Evolutionary conservation across 1,140 invertebrate genomes (phyloP).

Genomic region (Drusus annulatus): DNA sequence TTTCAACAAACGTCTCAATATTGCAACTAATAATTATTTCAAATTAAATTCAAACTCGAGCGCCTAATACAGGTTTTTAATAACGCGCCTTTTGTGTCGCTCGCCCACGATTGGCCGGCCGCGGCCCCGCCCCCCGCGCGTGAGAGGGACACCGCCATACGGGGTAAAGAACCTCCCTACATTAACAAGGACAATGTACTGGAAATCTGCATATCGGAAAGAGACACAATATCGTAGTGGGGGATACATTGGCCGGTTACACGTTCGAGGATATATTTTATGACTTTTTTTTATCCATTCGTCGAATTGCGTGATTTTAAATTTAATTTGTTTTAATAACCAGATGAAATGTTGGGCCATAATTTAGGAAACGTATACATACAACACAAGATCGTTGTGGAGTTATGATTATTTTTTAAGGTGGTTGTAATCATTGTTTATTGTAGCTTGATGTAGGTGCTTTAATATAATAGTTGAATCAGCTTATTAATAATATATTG

Average conservation of each 20-base stretch:
- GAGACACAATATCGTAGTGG: conserved; percentile 23
- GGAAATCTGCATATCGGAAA: conserved; percentile 36
- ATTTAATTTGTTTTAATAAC: too few relatives aligned
- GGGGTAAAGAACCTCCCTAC: conserved; percentile 65
- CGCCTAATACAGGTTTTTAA: conserved; percentile 66
- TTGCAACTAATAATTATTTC: conserved; percentile 72
- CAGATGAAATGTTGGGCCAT: too few relatives aligned
- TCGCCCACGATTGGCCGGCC: conserved; percentile 68
- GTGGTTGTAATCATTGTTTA: too few relatives aligned
- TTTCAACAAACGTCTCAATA: conserved; percentile 70
- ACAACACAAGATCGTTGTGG: too few relatives aligned
- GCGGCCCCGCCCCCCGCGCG: conserved; percentile 69
- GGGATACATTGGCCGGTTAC: conserved; percentile 14
- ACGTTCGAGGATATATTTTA: conserved; percentile 1
- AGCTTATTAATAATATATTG: too few relatives aligned
- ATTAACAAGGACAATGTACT: conserved; percentile 36
- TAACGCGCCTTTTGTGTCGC: conserved; percentile 71
- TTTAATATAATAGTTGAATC: too few relatives aligned
- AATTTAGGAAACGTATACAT: too few relatives aligned
- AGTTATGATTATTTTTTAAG: too few relatives aligned
- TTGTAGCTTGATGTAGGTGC: too few relatives aligned
- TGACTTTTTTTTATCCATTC: background rate
- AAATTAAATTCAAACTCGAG: conserved; percentile 58
- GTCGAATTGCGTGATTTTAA: background rate
- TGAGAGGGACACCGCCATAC: conserved; percentile 68